Evolutionary conservation across 2,888 invertebrate genomes (phyloP).

Genomic region (Platerodrilus igneus): DNA sequence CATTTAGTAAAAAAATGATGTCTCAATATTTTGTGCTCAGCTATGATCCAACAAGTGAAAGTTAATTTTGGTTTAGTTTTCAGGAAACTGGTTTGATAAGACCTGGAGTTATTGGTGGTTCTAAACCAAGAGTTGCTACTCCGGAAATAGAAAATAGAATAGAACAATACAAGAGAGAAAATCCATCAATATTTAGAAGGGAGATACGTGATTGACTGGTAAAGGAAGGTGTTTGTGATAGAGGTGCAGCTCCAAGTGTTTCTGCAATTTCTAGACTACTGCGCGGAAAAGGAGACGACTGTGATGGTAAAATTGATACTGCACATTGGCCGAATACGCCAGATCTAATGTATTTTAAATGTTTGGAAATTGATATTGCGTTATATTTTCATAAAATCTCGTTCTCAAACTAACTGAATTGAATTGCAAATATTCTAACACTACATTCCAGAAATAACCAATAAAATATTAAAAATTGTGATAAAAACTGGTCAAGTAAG

Average conservation of each 20-base stretch:
- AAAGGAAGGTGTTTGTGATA: constrained; percentile 70
- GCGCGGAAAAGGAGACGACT: constrained; percentile 62
- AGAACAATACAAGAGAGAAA: constrained; percentile 67
- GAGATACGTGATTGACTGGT: constrained; percentile 68
- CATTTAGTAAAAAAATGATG: too few relatives aligned
- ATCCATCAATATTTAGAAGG: constrained; percentile 72
- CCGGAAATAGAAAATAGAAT: constrained; percentile 69
- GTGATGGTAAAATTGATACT: constrained; percentile 58
- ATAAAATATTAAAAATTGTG: too few relatives aligned
- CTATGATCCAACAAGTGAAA: too few relatives aligned
- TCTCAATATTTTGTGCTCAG: too few relatives aligned
- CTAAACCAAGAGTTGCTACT: constrained; percentile 68
- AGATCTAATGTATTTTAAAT: too few relatives aligned
- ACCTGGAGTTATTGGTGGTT: constrained; percentile 79
- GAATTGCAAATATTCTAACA: too few relatives aligned
- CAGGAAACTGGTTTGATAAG: constrained; percentile 77
- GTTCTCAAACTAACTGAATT: too few relatives aligned
- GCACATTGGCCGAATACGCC: too few relatives aligned
- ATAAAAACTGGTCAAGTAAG: too few relatives aligned
- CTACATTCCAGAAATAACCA: too few relatives aligned
- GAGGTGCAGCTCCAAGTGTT: constrained; percentile 72
- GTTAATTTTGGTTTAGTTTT: constrained; percentile 23
- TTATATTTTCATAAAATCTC: too few relatives aligned
- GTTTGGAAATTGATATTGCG: too few relatives aligned
- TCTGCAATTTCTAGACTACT: constrained; percentile 78